Conservation (phyloP, 1,140 invertebrate genomes). For the Papilio dardanus region DNA sequence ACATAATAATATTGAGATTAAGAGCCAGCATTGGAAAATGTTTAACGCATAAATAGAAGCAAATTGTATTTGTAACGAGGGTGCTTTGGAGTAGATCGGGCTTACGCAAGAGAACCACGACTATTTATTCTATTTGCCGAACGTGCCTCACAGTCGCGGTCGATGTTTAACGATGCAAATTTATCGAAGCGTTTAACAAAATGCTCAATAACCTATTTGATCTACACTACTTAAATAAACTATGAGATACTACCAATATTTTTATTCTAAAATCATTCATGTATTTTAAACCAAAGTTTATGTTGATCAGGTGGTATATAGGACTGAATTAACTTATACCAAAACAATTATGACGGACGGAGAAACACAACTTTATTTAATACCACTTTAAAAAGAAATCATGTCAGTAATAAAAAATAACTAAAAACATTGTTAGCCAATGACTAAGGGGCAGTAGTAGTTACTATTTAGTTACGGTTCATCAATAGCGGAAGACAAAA, state of each 20-base stretch:
- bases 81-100: constrained; percentile 48
- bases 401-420: not conserved
- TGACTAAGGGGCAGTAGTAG: not conserved
- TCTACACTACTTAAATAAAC: constrained; percentile 48
- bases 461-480: not conserved
- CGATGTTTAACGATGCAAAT: constrained; percentile 79
- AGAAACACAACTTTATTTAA: not conserved
- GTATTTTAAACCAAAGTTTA: not conserved
- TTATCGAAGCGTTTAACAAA: constrained; percentile 78
- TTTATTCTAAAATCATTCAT: not conserved
- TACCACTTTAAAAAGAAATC: not conserved
- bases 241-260: not conserved
- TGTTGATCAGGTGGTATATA: not conserved
- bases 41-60: constrained; percentile 59
- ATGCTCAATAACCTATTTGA: constrained; percentile 71
- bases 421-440: not conserved
- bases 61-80: constrained; percentile 74
- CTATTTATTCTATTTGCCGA: constrained; percentile 81
- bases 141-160: constrained; percentile 70
- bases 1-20: not conserved
- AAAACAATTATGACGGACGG: not conserved
- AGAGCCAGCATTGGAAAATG: constrained; percentile 40
- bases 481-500: not conserved
- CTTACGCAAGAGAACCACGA: constrained; percentile 55
- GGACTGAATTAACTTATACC: not conserved